Evolutionary conservation across 92 coral and sea anemone species (phyloP), one percentile per base, ranked within the genome.

Genomic region (Epizoanthus scotinus): DNA sequence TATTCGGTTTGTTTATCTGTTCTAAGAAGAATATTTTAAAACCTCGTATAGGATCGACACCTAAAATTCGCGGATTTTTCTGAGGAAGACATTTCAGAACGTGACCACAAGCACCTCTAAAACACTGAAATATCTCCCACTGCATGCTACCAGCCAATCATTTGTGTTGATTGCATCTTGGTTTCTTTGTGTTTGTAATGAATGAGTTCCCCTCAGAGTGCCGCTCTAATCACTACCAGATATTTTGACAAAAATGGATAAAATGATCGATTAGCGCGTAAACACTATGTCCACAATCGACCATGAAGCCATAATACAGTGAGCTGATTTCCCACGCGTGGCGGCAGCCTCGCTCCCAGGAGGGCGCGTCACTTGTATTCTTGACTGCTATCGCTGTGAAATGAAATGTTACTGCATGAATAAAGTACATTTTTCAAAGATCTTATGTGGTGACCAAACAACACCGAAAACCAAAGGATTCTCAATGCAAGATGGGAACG

Each of bases 141-240:
- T 64, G 70, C 6, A 29, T 64, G 18, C 15, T 38, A 13, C 70
- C 22, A 64, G 70, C 47, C 70, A 64, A 64, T 64, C 47, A 64
- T 31, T 6, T 2, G 47, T 10, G 36, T 64, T 29, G 36, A 10
- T 27, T n/a, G 17, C 70, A 8, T 64, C 44, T 64, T 38, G 44
- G 21, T 18, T 20, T 64, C 47, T 17, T 64, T 64, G 26, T 38
- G 47, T 20, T 29, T 15, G 0, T 27, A 64, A 64, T 64, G 70
- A 64, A 64, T 13, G 9, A 6, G 1, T 64, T 31, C 28, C 47
- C 36, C 36, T 4, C 70, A 47, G 17, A 47, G 52, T 47, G 13
- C 52, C 52, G 52, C 17, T 47, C 17, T 47, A 64, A 64, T 64
- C 70, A 64, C 47, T 9, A 8, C 44, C 2, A 47, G 17, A 47